phyloP scores from a whole-genome alignment of 2,888 invertebrate genomes.

The Stratiomys singularior region DNA sequence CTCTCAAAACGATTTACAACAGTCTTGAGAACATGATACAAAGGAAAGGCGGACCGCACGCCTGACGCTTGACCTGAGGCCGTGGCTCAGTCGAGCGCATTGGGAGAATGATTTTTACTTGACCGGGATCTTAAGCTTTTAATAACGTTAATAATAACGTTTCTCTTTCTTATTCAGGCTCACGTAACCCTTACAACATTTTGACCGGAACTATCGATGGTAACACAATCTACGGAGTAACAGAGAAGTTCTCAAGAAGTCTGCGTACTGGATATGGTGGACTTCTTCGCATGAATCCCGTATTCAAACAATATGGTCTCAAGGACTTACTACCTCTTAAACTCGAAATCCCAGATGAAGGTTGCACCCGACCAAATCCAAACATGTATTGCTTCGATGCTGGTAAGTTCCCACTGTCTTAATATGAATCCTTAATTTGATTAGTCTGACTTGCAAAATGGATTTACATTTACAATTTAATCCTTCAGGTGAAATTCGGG shows the following conservation, averaged over 20 bases:
- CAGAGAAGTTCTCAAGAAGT: slow-evolving; percentile 83
- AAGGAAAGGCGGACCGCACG: too few species aligned
- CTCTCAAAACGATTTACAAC: too few species aligned
- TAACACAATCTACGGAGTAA: slow-evolving; percentile 90
- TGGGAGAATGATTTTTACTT: too few species aligned
- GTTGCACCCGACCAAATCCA: slow-evolving; percentile 88
- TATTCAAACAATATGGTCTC: slow-evolving; percentile 85
- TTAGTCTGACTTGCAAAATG: too few species aligned
- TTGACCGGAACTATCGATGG: slow-evolving; percentile 87
- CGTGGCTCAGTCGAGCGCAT: too few species aligned
- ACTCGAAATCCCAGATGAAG: slow-evolving; percentile 90
- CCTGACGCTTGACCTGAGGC: too few species aligned
- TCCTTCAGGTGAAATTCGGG: slow-evolving; percentile 82
- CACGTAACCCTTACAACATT: slow-evolving; percentile 86
- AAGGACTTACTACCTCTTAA: slow-evolving; percentile 89
- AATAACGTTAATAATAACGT: background rate
- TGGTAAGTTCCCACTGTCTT: slow-evolving; percentile 67
- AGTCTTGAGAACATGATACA: too few species aligned
- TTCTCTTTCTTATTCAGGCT: slow-evolving; percentile 68
- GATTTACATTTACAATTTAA: too few species aligned
- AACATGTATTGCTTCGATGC: slow-evolving; percentile 94
- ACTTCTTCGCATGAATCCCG: slow-evolving; percentile 86
- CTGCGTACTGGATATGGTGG: slow-evolving; percentile 85
- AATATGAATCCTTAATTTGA: background rate
- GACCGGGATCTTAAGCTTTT: too few species aligned